A percentile compares a stretch with the other conserved stretches of the same genome.
These are phyloP conservation scores for Pleuronectes platessa DNA, from an alignment of 2,113 vertebrate species.

Conservation along the genomic window DNA sequence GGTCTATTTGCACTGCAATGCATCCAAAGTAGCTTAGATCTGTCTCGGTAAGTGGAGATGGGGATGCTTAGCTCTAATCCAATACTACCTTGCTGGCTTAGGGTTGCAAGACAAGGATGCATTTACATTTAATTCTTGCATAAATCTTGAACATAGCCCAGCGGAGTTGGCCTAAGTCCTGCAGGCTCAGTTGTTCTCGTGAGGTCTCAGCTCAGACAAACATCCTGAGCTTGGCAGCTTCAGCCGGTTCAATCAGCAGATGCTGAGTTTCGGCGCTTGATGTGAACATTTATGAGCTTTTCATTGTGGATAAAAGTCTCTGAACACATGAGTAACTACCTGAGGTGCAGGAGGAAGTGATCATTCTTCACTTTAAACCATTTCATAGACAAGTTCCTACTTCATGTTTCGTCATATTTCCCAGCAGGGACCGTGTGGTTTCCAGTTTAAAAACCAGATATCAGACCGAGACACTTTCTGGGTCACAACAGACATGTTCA, in stretches of 20 bases:
- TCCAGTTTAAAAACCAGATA: background rate
- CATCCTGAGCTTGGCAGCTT: conserved; percentile 1
- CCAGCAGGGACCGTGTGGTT: background rate
- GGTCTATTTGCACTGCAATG: background rate
- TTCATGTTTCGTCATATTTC: conserved; percentile 1
- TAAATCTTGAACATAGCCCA: conserved; percentile 21
- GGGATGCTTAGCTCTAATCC: conserved; percentile 8
- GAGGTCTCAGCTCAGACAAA: background rate
- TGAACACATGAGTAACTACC: background rate
- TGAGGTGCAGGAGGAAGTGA: background rate
- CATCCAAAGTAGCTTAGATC: conserved; percentile 5
- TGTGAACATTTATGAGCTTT: background rate
- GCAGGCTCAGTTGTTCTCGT: background rate
- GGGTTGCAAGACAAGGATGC: conserved; percentile 5
- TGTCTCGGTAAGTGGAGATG: conserved; percentile 10
- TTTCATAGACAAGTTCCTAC: background rate
- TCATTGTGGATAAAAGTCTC: conserved; percentile 2
- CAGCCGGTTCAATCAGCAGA: conserved; percentile 14
- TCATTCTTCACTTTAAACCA: background rate
- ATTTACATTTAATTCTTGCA: conserved; percentile 25
- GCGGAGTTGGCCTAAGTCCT: conserved; percentile 9
- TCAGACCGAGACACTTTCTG: no score
- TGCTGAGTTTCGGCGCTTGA: background rate
- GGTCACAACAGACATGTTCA: no score
- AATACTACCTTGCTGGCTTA: conserved; percentile 14